These are phyloP conservation scores for Lophius piscatorius DNA, from an alignment of 2,113 vertebrate species.

Conservation along the genomic window DNA sequence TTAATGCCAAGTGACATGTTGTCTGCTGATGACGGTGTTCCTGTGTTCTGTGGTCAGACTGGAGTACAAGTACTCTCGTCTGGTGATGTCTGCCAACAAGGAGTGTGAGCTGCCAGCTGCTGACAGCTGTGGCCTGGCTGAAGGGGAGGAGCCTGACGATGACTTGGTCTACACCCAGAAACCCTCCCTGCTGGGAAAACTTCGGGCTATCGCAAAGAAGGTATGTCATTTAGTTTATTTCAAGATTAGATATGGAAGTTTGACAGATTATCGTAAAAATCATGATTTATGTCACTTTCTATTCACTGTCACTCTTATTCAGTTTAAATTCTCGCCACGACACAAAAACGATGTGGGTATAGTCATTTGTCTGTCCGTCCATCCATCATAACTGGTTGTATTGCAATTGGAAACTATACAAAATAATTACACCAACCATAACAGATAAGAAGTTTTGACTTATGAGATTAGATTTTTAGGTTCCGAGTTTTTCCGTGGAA, in stretches of 20 bases:
- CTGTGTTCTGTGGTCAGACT: slow-evolving; percentile 77
- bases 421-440: no score
- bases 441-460: no score
- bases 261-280: no score
- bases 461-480: no score
- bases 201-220: slow-evolving; percentile 94
- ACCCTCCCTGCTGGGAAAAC: slow-evolving; percentile 90
- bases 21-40: slow-evolving; percentile 3
- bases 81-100: slow-evolving; percentile 95
- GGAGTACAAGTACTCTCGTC: slow-evolving; percentile 97
- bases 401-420: no score
- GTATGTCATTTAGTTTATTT: slow-evolving; percentile 42
- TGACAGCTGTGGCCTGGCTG: slow-evolving; percentile 96
- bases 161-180: slow-evolving; percentile 91
- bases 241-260: no score
- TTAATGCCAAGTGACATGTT: slow-evolving; percentile 1
- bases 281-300: no score
- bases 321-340: no score
- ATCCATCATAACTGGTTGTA: no score
- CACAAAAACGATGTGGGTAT: no score
- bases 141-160: slow-evolving; percentile 94
- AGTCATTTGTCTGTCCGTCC: no score
- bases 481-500: no score
- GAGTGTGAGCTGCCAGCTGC: slow-evolving; percentile 94
- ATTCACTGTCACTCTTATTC: background rate